Base-by-base conservation (phyloP, 2,888 invertebrate genomes). In the Xestia rhomboidea region DNA sequence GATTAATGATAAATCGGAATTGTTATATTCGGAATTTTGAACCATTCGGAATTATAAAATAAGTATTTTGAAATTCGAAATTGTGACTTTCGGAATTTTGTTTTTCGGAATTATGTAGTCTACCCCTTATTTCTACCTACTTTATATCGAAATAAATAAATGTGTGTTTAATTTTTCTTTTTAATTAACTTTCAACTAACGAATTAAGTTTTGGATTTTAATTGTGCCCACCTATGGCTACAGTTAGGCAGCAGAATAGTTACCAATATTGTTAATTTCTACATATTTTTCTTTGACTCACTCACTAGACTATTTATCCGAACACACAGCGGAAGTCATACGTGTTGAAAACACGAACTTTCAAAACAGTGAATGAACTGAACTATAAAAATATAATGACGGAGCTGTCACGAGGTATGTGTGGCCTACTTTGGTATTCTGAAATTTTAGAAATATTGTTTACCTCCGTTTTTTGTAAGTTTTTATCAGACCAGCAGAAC, bases 341-440 rank as follows among this genome's bases (percentile, higher is more conserved):
- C 75, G 79, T 88, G 79, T 82, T 77, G 73, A 84, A 70, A 57
- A 46, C 7, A 44, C 49, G 60, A 63, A 27, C 69, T 79, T 85
- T 87, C 79, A 81, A 87, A 87, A 76, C 76, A 88, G 68, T 73
- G 87, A 88, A 86, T 10, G 72, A 49, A 83, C 62, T 81, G 60
- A 60, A 81, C 73, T 81, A 88, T 69, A 74, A 79, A 78, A 70
- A 41, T 76, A 88, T 84, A 90, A 96, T 96, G 96, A 96, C 96
- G 93, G 96, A 96, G 82, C 93, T 96, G 96, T 96, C 96, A 96
- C 96, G 96, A 95, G 96, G 96, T 96, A 90, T 80, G 93, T 92
- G 73, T 84, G 84, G 85, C 75, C 85, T 85, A 75, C 44, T 77
- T 81, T 77, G 67, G 64, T 77, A 81, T 79, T 88, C 75, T 82